phyloP scores from a whole-genome alignment of 1,140 invertebrate species.

The Brachionus plicatilis region DNA sequence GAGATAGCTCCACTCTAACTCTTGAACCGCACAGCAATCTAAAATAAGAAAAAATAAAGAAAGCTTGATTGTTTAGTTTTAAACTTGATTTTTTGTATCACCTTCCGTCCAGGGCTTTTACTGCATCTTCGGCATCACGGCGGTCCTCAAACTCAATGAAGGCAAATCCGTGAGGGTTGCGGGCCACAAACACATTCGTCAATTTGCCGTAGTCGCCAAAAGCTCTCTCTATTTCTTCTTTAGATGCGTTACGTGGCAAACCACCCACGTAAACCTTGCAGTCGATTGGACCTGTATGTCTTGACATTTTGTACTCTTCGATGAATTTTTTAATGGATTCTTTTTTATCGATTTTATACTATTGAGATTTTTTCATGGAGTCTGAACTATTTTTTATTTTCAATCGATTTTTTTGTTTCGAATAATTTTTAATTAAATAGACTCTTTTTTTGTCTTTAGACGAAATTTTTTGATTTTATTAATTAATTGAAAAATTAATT shows the following conservation, averaged over 20 bases:
- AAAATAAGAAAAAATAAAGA: not conserved
- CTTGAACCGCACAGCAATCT: slow-evolving; percentile 77
- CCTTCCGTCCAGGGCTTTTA: slow-evolving; percentile 81
- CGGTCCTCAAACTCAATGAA: slow-evolving; percentile 93
- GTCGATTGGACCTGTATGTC: slow-evolving; percentile 58
- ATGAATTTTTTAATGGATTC: not conserved
- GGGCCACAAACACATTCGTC: slow-evolving; percentile 86
- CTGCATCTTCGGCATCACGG: slow-evolving; percentile 86
- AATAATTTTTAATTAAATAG: not conserved
- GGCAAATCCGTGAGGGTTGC: slow-evolving; percentile 77
- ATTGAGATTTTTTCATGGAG: not conserved
- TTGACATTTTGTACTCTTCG: not conserved
- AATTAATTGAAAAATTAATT: not conserved
- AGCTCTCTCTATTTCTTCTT: slow-evolving; percentile 63
- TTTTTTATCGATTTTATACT: not conserved
- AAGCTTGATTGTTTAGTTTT: not conserved
- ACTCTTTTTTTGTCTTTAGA: not conserved
- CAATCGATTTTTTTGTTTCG: not conserved
- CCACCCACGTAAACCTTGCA: slow-evolving; percentile 96
- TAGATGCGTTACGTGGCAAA: slow-evolving; percentile 59
- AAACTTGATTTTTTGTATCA: slow-evolving; percentile 42
- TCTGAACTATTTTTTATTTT: not conserved
- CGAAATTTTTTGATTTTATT: not conserved
- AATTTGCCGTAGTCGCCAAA: slow-evolving; percentile 89
- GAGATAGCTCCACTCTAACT: slow-evolving; percentile 84